Evolutionary conservation across 2,113 vertebrate species (phyloP).

Genomic region (Pionites leucogaster): DNA sequence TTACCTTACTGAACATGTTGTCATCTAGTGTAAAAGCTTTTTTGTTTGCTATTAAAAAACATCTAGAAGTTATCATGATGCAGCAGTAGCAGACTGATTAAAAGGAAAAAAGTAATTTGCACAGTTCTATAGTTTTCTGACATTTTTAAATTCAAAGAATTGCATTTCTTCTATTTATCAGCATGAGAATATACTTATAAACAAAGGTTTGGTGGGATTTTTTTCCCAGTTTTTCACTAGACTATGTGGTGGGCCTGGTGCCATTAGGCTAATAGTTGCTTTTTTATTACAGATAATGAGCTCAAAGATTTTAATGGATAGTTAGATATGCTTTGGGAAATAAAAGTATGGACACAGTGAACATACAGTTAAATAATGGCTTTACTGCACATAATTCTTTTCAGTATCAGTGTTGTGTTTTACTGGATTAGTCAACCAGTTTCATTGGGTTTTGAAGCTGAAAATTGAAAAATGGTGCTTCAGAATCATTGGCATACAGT

Average conservation of each 20-base stretch:
- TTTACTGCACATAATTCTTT: constrained; percentile 27
- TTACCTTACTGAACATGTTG: not conserved
- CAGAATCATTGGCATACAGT: not conserved
- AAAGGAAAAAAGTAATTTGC: not conserved
- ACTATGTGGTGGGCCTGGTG: not conserved
- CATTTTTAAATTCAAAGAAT: not conserved
- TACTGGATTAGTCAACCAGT: constrained; percentile 37
- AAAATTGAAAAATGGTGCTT: constrained; percentile 17
- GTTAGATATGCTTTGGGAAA: constrained; percentile 41
- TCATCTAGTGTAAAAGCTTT: not conserved
- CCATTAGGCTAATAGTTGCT: not conserved
- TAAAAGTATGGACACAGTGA: not conserved
- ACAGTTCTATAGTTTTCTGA: not conserved
- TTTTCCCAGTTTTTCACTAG: not conserved
- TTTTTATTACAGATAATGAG: not conserved
- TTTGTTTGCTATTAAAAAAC: not conserved
- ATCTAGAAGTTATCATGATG: not conserved
- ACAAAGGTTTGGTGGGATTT: not conserved
- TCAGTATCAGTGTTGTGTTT: constrained; percentile 5
- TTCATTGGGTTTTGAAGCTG: constrained; percentile 5
- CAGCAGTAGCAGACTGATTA: not conserved
- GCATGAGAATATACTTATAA: not conserved
- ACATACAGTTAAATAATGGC: constrained; percentile 8
- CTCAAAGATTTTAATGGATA: constrained; percentile 42
- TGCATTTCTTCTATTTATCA: not conserved